Evolutionary conservation across 2,797 vertebrate genomes (phyloP).

Genomic region (Ctenopoma kingsleyae): DNA sequence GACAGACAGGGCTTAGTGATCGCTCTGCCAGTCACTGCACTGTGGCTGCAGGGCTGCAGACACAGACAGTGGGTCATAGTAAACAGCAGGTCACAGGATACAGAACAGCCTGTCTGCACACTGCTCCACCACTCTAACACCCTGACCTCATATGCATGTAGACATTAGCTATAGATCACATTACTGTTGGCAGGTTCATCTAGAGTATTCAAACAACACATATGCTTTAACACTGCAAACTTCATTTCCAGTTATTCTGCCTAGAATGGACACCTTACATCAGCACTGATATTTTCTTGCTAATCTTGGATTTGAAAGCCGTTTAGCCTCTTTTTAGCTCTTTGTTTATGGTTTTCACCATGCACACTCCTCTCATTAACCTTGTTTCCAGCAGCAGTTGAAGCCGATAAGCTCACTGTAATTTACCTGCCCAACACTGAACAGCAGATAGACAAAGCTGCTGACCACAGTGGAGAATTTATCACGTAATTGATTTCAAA

Average conservation of each 20-base stretch:
- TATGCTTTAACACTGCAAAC: not conserved
- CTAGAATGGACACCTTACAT: not conserved
- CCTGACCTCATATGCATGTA: slow-evolving; percentile 32
- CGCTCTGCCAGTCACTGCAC: slow-evolving; percentile 21
- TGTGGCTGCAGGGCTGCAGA: slow-evolving; percentile 37
- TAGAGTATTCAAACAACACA: not conserved
- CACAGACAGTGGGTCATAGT: slow-evolving; percentile 54
- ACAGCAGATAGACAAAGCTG: too few species aligned
- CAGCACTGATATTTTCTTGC: not conserved
- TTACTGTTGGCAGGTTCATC: not conserved
- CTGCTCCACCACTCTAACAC: slow-evolving; percentile 11
- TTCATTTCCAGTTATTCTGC: not conserved
- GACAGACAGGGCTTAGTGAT: slow-evolving; percentile 61
- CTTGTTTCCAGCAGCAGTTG: too few species aligned
- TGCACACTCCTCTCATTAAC: too few species aligned
- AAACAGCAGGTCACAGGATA: slow-evolving; percentile 54
- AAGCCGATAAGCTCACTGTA: too few species aligned
- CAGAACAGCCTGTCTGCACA: slow-evolving; percentile 47
- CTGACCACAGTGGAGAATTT: not conserved
- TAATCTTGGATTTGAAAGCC: not conserved
- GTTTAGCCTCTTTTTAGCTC: not conserved
- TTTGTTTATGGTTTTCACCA: not conserved
- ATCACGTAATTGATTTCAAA: not conserved
- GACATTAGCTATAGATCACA: not conserved
- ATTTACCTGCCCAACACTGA: too few species aligned